phyloP scores from a whole-genome alignment of 1,140 invertebrate species.

The Maniola jurtina region DNA sequence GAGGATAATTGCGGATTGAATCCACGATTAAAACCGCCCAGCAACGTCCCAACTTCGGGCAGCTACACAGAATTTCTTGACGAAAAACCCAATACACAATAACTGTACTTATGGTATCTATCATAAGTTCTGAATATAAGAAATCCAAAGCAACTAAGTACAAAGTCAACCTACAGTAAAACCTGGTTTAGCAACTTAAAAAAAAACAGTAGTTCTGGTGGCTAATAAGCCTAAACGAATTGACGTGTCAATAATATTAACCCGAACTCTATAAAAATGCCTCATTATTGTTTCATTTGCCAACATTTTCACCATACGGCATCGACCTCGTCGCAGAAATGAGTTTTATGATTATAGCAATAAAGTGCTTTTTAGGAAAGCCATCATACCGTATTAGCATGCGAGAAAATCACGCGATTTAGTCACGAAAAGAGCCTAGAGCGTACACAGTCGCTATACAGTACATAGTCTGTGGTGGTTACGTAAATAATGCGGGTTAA shows the following conservation, averaged over 20 bases:
- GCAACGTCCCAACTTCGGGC: no score
- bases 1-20: no score
- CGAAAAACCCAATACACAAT: no score
- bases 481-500: slow-evolving; percentile 32
- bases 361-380: slow-evolving; percentile 28
- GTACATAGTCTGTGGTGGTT: slow-evolving; percentile 17
- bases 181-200: no score
- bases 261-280: slow-evolving; percentile 8
- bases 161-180: no score
- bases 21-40: no score
- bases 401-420: slow-evolving; percentile 28
- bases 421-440: slow-evolving; percentile 30
- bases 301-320: slow-evolving; percentile 7
- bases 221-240: not conserved
- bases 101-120: no score
- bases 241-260: slow-evolving; percentile 26
- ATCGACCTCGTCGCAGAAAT: slow-evolving; percentile 20
- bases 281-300: slow-evolving; percentile 23
- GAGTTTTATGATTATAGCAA: slow-evolving; percentile 28
- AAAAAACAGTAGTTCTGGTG: no score
- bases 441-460: not conserved
- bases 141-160: no score
- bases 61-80: no score
- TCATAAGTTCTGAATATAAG: no score
- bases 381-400: slow-evolving; percentile 10